phyloP scores from a whole-genome alignment of 2,888 invertebrate genomes.

The Pomacea canaliculata region DNA sequence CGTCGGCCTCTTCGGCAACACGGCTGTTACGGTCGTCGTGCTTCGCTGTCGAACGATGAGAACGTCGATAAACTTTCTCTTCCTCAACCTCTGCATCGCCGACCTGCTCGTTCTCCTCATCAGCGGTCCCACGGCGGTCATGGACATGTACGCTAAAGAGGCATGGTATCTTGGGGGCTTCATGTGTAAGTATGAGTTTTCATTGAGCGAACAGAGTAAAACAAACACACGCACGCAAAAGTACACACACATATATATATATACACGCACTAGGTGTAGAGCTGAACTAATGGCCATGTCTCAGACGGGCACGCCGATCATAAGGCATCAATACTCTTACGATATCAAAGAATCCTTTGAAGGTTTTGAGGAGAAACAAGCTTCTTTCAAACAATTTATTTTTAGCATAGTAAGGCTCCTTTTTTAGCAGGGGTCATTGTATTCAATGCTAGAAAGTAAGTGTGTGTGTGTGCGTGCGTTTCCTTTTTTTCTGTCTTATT shows the following conservation, averaged over 20 bases:
- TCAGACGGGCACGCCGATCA: too few relatives aligned
- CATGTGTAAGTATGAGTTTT: conserved; percentile 83
- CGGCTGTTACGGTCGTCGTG: conserved; percentile 93
- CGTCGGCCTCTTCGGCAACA: conserved; percentile 90
- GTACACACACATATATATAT: too few relatives aligned
- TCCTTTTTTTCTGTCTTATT: background rate
- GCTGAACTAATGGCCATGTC: too few relatives aligned
- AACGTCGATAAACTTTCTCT: conserved; percentile 93
- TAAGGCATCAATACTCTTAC: too few relatives aligned
- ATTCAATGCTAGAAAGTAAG: too few relatives aligned
- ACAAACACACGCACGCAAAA: too few relatives aligned
- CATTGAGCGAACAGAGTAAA: background rate
- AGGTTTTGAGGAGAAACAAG: too few relatives aligned
- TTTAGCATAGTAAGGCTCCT: too few relatives aligned
- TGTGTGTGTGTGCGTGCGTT: background rate
- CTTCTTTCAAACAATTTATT: too few relatives aligned
- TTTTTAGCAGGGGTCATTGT: too few relatives aligned
- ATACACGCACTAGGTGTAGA: too few relatives aligned
- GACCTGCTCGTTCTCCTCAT: conserved; percentile 91
- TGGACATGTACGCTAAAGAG: conserved; percentile 91
- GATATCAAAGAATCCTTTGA: too few relatives aligned
- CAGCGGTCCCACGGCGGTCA: conserved; percentile 91
- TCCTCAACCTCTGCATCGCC: conserved; percentile 92
- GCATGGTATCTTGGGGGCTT: conserved; percentile 92
- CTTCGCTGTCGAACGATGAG: conserved; percentile 82